Conservation (phyloP, 1,140 invertebrate species). For the Hylaeus volcanicus region DNA sequence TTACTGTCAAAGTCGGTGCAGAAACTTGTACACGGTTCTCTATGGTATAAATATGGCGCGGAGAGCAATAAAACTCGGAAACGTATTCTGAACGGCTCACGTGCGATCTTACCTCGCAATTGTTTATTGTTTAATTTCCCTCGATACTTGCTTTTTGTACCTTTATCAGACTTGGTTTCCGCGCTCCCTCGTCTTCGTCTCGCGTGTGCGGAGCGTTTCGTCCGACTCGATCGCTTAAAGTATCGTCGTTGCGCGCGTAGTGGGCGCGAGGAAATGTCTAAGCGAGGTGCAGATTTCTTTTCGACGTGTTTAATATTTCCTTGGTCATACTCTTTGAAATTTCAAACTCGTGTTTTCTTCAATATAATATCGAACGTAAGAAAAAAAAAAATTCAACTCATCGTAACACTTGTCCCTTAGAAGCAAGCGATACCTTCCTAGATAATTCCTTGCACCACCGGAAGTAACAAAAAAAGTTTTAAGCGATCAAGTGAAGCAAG, state of each 20-base stretch:
- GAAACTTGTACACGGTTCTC: constrained; percentile 49
- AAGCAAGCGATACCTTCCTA: not conserved
- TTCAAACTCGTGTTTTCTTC: too few relatives aligned
- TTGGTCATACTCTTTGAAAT: too few relatives aligned
- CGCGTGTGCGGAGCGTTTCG: constrained; percentile 22
- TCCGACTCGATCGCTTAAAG: not conserved
- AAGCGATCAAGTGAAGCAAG: not conserved
- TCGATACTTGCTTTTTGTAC: constrained; percentile 33
- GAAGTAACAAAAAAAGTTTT: not conserved
- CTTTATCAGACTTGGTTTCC: constrained; percentile 56
- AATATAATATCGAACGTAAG: too few relatives aligned
- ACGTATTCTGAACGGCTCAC: constrained; percentile 41
- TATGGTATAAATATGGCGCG: constrained; percentile 59
- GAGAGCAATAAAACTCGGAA: constrained; percentile 53
- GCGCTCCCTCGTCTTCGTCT: constrained; percentile 50
- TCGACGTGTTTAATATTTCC: too few relatives aligned
- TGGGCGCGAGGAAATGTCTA: not conserved
- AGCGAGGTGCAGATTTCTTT: too few relatives aligned
- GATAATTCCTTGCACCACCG: not conserved
- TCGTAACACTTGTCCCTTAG: too few relatives aligned
- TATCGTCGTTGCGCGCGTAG: not conserved
- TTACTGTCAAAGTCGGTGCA: constrained; percentile 60
- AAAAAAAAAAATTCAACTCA: too few relatives aligned
- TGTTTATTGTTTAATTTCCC: constrained; percentile 1
- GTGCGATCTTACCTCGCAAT: not conserved